These are phyloP conservation scores for Cotesia glomerata DNA, from an alignment of 1,140 invertebrate species.

Conservation along the genomic window DNA sequence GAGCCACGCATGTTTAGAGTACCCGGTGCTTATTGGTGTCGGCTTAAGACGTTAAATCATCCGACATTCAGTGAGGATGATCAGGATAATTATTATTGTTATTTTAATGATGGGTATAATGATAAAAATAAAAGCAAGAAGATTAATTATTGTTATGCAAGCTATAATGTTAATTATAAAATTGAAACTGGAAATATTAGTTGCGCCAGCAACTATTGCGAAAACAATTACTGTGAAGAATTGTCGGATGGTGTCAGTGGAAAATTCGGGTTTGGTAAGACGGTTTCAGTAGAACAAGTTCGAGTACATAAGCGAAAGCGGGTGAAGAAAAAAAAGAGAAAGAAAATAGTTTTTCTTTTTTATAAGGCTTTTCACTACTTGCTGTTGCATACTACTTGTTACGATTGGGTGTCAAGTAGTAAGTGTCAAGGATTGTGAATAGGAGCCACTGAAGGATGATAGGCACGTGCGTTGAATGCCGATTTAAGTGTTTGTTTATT, in stretches of 20 bases:
- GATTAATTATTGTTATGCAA: no score
- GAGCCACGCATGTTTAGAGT: slow-evolving; percentile 19
- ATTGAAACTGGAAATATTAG: no score
- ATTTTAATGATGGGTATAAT: not conserved
- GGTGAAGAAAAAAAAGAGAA: not conserved
- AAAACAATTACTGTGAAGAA: not conserved
- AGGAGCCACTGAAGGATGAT: no score
- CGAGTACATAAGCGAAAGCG: not conserved
- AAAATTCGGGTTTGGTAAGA: not conserved
- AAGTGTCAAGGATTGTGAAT: no score
- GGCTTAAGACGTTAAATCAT: not conserved
- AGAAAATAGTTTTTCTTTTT: no score
- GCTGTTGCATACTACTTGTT: no score
- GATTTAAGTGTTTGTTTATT: no score
- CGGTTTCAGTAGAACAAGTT: not conserved
- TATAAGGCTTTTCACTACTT: not conserved
- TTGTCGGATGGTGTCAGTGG: not conserved
- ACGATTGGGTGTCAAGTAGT: no score
- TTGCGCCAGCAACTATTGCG: no score
- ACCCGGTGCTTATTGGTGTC: not conserved
- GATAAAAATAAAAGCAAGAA: not conserved
- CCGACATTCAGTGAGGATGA: not conserved
- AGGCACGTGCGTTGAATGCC: no score
- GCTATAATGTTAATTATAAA: no score
- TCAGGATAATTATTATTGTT: not conserved